Evolutionary conservation across 1,140 invertebrate species (phyloP).

Genomic region (Drosophila elegans): DNA sequence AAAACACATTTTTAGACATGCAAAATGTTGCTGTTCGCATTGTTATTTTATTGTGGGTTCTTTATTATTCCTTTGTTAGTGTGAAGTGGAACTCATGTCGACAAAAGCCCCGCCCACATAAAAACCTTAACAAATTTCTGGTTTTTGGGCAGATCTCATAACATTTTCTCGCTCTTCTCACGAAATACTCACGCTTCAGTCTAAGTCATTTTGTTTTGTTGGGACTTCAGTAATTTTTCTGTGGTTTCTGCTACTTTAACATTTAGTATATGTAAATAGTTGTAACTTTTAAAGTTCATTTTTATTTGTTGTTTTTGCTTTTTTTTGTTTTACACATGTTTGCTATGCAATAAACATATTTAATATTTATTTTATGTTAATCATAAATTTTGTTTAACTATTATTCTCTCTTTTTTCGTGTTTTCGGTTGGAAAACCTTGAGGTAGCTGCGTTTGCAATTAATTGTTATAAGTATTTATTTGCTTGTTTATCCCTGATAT

Average conservation of each 20-base stretch:
- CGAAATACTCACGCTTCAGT: constrained; percentile 67
- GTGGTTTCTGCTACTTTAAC: constrained; percentile 16
- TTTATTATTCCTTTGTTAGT: constrained; percentile 35
- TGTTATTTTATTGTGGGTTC: constrained; percentile 36
- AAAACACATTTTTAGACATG: constrained; percentile 6
- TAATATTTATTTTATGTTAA: constrained; percentile 46
- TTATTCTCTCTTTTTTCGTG: constrained; percentile 37
- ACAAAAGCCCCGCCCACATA: constrained; percentile 32
- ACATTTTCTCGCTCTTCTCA: constrained; percentile 13
- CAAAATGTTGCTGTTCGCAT: constrained; percentile 6
- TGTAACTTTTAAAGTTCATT: constrained; percentile 72
- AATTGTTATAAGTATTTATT: constrained; percentile 30
- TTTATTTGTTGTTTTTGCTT: constrained; percentile 53
- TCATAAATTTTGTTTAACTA: constrained; percentile 56
- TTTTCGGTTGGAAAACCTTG: constrained; percentile 56
- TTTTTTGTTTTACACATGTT: constrained; percentile 55
- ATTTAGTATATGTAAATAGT: constrained; percentile 54
- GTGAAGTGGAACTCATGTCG: constrained; percentile 27
- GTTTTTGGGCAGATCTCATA: constrained; percentile 34
- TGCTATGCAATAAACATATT: constrained; percentile 77
- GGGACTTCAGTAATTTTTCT: constrained; percentile 25
- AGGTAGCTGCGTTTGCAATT: constrained; percentile 56
- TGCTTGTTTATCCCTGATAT: constrained; percentile 63
- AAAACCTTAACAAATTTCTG: constrained; percentile 35
- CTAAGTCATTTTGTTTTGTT: constrained; percentile 42